Evolutionary conservation across 2,113 vertebrate species (phyloP).

Genomic region (Tetraodon nigroviridis): DNA sequence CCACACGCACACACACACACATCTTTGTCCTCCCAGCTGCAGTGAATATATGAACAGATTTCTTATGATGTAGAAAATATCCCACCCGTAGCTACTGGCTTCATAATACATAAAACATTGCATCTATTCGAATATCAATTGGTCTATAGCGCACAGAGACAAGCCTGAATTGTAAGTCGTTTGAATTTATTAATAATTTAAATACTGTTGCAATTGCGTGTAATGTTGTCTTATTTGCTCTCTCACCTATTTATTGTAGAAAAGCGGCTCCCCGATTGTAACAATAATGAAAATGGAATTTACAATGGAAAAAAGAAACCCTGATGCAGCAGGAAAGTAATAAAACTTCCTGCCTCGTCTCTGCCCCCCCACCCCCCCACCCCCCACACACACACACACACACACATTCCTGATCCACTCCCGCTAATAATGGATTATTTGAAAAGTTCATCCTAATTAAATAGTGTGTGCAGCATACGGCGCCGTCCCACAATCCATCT

Average conservation of each 20-base stretch:
- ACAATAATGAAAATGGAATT: conserved; percentile 30
- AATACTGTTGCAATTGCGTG: conserved; percentile 39
- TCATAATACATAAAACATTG: conserved; percentile 59
- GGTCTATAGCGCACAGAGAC: conserved; percentile 35
- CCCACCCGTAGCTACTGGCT: conserved; percentile 38
- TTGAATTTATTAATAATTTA: conserved; percentile 51
- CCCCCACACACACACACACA: too few relatives aligned
- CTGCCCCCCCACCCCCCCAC: conserved; percentile 45
- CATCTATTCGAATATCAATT: conserved; percentile 49
- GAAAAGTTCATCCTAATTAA: conserved; percentile 64
- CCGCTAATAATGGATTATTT: conserved; percentile 59
- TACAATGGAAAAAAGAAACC: conserved; percentile 27
- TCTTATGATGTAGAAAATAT: conserved; percentile 45
- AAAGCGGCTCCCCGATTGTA: conserved; percentile 25
- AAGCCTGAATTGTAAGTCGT: conserved; percentile 30
- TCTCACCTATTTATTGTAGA: conserved; percentile 31
- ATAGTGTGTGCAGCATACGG: conserved; percentile 27
- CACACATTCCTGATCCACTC: conserved; percentile 38
- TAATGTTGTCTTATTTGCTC: conserved; percentile 41
- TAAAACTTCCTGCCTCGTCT: conserved; percentile 24
- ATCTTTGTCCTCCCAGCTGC: conserved; percentile 48
- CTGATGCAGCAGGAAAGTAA: conserved; percentile 30
- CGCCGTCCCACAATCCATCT: conserved; percentile 30
- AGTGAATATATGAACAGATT: conserved; percentile 38
- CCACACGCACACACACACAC: too few relatives aligned